Evolutionary conservation across 1,140 invertebrate genomes (phyloP), one percentile per base, ranked within the genome.

Genomic region (Ylistrum balloti): DNA sequence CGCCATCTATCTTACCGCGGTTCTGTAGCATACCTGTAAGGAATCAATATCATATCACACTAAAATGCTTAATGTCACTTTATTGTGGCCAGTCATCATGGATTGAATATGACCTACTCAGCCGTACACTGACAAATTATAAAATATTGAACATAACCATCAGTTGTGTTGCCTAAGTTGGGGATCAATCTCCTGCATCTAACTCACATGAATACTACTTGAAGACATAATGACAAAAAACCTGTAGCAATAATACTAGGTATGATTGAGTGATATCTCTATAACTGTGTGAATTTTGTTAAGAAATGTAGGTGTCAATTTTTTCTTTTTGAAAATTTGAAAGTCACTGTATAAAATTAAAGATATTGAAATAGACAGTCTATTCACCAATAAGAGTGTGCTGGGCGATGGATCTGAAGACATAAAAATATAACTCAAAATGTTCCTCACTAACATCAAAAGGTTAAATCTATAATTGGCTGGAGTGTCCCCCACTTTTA

Each of bases 121-220:
- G 56, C 22, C 9, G 1, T n/a, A 74, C 22, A 74, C 56, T 28
- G 22, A 74, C 56, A 74, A 74, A 74, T 74, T 74, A 74, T 74
- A 74, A 74, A 74, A 74, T 74, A 74, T 74, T 74, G 56, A 74
- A 74, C 56, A 11, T 74, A n/a, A 74, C 35, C 56, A n/a, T 74
- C n/a, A 74, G 56, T 74, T n/a, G n/a, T 28, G 56, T 74, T 22
- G 41, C 41, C 41, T 1, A 1, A 13, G 41, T 9, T 45, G 41
- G 41, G 41, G 41, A 28, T 74, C 56, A 28, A 17, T 3, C 22
- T 74, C 56, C 22, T 3, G 20, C 56, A 28, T 74, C 28, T n/a
- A 74, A n/a, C 56, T 74, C 17, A 5, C 56, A 5, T 28, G 56
- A n/a, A 28, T 74, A 74, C 0, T 28, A 74, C 41, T 45, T 0